Base-by-base conservation (phyloP, 2,113 vertebrate species). In the Canis aureus region DNA sequence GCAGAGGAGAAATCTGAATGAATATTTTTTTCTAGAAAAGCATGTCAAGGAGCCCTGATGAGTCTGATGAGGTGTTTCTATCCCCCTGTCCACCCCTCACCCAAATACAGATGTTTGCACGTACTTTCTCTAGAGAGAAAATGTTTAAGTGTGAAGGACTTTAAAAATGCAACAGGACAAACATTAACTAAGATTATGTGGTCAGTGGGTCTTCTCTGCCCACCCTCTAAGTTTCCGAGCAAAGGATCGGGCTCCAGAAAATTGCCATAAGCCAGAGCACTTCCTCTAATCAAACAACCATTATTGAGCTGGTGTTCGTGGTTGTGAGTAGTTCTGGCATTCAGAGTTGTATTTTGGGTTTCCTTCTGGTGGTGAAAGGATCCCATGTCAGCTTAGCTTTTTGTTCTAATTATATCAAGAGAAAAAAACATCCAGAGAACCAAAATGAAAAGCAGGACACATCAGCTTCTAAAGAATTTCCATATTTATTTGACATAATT, bases 401-500 rank as follows among this genome's bases (percentile, higher is more conserved):
- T 69, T 74, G 55, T 55, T 73, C 81, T 60, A 27, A 49, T 85
- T 66, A 25, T 69, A 20, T 90, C 83, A 84, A 81, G 38, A 91
- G 83, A 53, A 57, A 82, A 82, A 80, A 76, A 43, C 29, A 29
- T 66, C 43, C 92, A 59, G 73, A 74, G 59, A 88, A 60, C 27
- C 81, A 97, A 97, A 97, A 97, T 53, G 85, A 98, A 97, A 97
- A 97, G 53, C 90, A 74, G 83, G 91, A 93, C 92, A 78, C 85
- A n/a, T 38, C 53, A 51, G 35, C 98, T 98, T 98, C 99, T 99
- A 99, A 99, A 99, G 99, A 98, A 99, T 98, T 98, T 99, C 99
- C 99, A 92, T 98, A 98, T 99, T 99, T 99, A 99, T 99, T 99
- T 99, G 99, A 99, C 98, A 98, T 99, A 97, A 98, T 99, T 98